Conservation (phyloP, 2,113 vertebrate species). For the Dicrurus megarhynchus region DNA sequence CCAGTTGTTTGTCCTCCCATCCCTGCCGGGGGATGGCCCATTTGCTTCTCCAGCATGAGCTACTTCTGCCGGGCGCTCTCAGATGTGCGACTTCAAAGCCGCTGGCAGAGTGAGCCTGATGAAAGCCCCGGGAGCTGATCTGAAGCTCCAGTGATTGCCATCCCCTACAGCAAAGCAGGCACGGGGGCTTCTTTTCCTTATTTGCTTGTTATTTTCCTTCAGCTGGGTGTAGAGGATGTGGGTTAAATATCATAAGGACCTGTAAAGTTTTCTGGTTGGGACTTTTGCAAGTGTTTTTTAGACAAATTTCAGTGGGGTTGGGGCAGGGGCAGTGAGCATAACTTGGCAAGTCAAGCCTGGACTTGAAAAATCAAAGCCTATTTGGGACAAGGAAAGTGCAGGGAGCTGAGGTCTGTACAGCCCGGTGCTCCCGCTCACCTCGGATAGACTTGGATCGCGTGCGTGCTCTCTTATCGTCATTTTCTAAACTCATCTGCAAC, state of each 20-base stretch:
- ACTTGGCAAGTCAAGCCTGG: background rate
- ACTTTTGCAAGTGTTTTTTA: background rate
- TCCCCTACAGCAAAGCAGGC: background rate
- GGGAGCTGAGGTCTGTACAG: background rate
- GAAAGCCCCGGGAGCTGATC: conserved; percentile 29
- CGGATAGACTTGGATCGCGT: conserved; percentile 91
- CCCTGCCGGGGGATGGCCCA: background rate
- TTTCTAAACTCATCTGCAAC: conserved; percentile 92
- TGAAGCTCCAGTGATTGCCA: conserved; percentile 1
- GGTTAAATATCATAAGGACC: background rate
- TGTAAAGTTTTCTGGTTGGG: background rate
- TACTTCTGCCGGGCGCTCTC: background rate
- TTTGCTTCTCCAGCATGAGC: background rate
- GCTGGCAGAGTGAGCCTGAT: conserved; percentile 16
- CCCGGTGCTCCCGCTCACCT: conserved; percentile 76
- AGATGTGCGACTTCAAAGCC: conserved; percentile 48
- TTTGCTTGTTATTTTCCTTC: background rate
- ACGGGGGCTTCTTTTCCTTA: background rate
- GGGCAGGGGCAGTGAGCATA: no score
- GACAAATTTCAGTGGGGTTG: background rate
- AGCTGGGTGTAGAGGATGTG: background rate
- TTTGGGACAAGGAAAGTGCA: background rate
- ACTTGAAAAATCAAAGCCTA: background rate
- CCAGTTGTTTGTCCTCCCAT: background rate
- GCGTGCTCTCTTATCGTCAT: conserved; percentile 88